Conservation (phyloP, 2,888 invertebrate genomes). For the Diadromus collaris region DNA sequence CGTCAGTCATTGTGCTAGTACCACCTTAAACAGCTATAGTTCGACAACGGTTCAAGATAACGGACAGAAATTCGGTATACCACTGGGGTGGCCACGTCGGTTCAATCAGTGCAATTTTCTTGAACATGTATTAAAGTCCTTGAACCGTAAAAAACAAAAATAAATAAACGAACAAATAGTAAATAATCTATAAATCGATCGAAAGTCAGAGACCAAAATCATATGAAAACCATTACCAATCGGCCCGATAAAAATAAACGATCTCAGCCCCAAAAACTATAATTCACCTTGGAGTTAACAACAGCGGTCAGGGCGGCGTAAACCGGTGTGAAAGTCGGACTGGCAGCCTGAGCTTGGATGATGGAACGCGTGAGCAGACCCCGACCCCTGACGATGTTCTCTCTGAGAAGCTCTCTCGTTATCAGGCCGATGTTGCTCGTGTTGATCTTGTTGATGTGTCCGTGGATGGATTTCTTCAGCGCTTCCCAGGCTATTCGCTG, state of each 20-base stretch:
- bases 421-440: constrained; percentile 96
- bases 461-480: constrained; percentile 98
- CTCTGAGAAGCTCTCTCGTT: constrained; percentile 93
- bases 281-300: constrained; percentile 91
- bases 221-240: not conserved
- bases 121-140: too few relatives aligned
- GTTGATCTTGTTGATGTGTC: constrained; percentile 98
- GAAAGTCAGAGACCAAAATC: too few relatives aligned
- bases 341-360: constrained; percentile 98
- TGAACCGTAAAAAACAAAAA: too few relatives aligned
- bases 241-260: not conserved
- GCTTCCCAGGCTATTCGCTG: constrained; percentile 99
- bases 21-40: too few relatives aligned
- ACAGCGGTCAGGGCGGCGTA: constrained; percentile 98
- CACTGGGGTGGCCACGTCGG: too few relatives aligned
- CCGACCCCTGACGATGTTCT: constrained; percentile 97
- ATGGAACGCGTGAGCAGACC: constrained; percentile 96
- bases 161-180: too few relatives aligned
- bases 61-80: too few relatives aligned
- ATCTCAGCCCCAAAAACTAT: constrained; percentile 24
- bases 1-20: too few relatives aligned
- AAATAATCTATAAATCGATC: too few relatives aligned
- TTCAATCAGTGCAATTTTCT: too few relatives aligned
- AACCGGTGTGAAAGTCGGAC: constrained; percentile 98
- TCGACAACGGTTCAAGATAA: too few relatives aligned